Evolutionary conservation across 2,113 vertebrate genomes (phyloP), one percentile per base, ranked within the genome.

Genomic region (Stomatorhinus ivindoensis): DNA sequence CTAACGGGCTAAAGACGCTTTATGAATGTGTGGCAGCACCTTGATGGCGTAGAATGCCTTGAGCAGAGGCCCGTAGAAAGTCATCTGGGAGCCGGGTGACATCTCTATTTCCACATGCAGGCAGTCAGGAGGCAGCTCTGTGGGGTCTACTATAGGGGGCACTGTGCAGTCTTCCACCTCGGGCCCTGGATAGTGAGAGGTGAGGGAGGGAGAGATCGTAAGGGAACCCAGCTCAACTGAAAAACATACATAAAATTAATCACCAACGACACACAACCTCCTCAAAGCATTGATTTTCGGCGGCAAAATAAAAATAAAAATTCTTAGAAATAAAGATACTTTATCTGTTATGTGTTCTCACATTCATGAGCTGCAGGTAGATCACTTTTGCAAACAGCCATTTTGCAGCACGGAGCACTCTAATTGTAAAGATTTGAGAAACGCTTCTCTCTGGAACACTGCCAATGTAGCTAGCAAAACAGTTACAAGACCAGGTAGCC

Each of bases 31-130:
- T 15, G 44, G 2, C 87, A 31, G 80, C 95, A 99, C 98, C 97
- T 99, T 99, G 92, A 99, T 96, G 90, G 97, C 96, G 17, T 99
- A 92, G 88, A 99, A 97, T 7, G 98, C 96, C 92, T 96, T 96
- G 44, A 99, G 95, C 84, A 99, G 85, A 76, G 98, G 98, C 48
- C 98, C 98, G 7, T 99, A 99, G 0, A 99, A 96, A 44, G 96
- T 96, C 91, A 99, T 96, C 48, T 98, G 98, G 88, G 98, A 99
- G 93, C 98, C 97, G 2, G 98, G 96, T 7, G 97, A 97, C 69
- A 99, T 96, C 53, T 99, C 98, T 95, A 99, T 96, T 93, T 99
- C 98, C 92, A 99, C 98, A 0, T 97, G 98, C 61, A 99, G 96
- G 46, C 96, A 94, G 89, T 99, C 98, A 0, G 98, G 97, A 0